phyloP scores from a whole-genome alignment of 2,888 invertebrate species.

The Branchipolynoe longqiensis region DNA sequence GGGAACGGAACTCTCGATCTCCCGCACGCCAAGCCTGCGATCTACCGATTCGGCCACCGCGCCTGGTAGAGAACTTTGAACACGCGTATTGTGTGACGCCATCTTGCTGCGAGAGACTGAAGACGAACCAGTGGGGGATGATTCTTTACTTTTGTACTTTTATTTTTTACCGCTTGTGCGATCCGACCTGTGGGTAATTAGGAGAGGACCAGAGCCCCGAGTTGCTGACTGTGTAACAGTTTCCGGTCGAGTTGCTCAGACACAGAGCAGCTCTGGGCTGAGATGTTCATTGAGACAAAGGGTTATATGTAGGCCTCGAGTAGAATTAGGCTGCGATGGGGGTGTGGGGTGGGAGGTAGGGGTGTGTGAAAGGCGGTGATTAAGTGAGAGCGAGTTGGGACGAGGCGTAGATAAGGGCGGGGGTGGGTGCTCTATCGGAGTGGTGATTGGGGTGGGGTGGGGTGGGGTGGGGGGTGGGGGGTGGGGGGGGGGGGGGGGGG shows the following conservation, averaged over 20 bases:
- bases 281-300: conserved; percentile 32
- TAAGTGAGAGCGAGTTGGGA: conserved; percentile 14
- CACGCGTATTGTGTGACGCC: no score
- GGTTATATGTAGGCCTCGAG: background rate
- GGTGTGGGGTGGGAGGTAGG: conserved; percentile 6
- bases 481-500: no score
- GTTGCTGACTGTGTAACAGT: background rate
- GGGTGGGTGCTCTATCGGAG: no score
- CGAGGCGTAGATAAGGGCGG: no score
- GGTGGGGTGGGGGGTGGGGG: no score
- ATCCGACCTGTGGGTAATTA: conserved; percentile 33
- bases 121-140: no score
- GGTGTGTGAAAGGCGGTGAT: conserved; percentile 9
- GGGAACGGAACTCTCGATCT: no score
- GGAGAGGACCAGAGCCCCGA: background rate
- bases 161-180: conserved; percentile 20
- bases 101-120: no score
- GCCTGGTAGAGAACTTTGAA: no score
- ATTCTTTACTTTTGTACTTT: background rate
- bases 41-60: no score
- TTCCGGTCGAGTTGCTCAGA: background rate
- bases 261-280: conserved; percentile 8
- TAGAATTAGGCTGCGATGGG: background rate
- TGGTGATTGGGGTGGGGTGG: no score
- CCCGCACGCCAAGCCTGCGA: no score